Evolutionary conservation across 2,888 invertebrate genomes (phyloP).

Genomic region (Ramazzottius varieornatus): DNA sequence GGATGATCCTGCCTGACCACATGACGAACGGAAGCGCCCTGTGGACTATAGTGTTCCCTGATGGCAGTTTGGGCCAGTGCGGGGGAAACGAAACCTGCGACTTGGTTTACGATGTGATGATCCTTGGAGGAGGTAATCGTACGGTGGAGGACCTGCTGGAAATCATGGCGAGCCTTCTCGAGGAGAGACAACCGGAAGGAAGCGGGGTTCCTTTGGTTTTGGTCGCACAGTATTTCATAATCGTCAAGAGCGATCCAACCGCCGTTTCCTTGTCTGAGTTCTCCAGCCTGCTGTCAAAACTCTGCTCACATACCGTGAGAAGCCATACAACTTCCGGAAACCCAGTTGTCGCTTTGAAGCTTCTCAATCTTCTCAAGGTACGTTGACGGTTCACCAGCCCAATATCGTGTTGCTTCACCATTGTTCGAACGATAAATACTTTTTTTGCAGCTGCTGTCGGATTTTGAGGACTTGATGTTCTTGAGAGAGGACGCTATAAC

Average conservation of each 20-base stretch:
- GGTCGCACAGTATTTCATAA: neutral
- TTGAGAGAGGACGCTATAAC: too few relatives aligned
- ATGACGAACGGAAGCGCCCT: neutral
- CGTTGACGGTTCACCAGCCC: too few relatives aligned
- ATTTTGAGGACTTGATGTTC: too few relatives aligned
- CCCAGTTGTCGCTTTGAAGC: too few relatives aligned
- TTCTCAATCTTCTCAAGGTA: too few relatives aligned
- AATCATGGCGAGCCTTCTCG: neutral
- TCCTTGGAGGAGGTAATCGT: neutral
- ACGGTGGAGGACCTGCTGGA: neutral
- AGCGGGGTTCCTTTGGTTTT: neutral
- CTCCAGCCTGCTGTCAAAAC: too few relatives aligned
- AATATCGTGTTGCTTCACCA: too few relatives aligned
- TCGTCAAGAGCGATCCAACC: neutral
- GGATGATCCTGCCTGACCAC: neutral
- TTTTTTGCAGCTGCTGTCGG: too few relatives aligned
- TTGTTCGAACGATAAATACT: too few relatives aligned
- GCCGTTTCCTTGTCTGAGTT: too few relatives aligned
- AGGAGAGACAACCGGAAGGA: neutral
- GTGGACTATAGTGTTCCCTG: neutral
- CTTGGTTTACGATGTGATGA: neutral
- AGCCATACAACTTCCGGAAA: too few relatives aligned
- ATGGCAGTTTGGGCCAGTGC: neutral
- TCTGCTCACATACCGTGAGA: too few relatives aligned
- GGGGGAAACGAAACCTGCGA: neutral